Conservation (phyloP, 2,888 invertebrate species). For the Stenolophus ochropezus region DNA sequence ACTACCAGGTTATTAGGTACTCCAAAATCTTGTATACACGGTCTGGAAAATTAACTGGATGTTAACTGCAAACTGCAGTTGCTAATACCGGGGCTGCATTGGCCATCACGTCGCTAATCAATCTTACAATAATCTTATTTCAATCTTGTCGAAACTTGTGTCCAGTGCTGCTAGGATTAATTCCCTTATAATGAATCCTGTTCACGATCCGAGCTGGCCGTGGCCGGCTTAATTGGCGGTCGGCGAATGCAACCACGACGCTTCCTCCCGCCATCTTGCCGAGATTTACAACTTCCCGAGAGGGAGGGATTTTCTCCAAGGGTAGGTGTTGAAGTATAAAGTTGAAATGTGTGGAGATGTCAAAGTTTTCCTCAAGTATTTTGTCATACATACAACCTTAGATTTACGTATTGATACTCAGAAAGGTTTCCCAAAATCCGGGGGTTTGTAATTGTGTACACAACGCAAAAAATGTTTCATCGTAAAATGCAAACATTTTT, state of each 20-base stretch:
- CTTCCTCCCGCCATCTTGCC: constrained; percentile 43
- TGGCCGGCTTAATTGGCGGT: constrained; percentile 47
- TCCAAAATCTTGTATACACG: neutral
- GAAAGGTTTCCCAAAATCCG: neutral
- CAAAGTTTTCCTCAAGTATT: neutral
- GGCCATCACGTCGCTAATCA: constrained; percentile 3
- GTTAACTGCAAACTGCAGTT: neutral
- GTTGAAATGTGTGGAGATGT: neutral
- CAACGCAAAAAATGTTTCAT: too few species aligned
- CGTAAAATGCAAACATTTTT: too few species aligned
- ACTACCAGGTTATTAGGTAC: neutral
- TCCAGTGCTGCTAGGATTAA: constrained; percentile 31
- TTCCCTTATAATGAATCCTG: constrained; percentile 58
- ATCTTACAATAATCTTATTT: constrained; percentile 22
- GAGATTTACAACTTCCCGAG: constrained; percentile 1
- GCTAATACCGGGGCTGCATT: neutral
- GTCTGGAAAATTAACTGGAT: neutral
- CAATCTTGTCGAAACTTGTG: constrained; percentile 30
- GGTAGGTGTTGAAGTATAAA: neutral
- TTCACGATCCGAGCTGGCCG: constrained; percentile 23
- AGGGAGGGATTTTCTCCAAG: neutral
- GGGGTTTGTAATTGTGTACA: neutral
- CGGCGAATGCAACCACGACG: constrained; percentile 19
- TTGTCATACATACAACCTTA: neutral
- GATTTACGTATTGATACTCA: neutral